A percentile compares a stretch with the other conserved stretches of the same genome.
These are phyloP conservation scores for Mus spicilegus DNA, from an alignment of 2,113 vertebrate species.

Conservation along the genomic window DNA sequence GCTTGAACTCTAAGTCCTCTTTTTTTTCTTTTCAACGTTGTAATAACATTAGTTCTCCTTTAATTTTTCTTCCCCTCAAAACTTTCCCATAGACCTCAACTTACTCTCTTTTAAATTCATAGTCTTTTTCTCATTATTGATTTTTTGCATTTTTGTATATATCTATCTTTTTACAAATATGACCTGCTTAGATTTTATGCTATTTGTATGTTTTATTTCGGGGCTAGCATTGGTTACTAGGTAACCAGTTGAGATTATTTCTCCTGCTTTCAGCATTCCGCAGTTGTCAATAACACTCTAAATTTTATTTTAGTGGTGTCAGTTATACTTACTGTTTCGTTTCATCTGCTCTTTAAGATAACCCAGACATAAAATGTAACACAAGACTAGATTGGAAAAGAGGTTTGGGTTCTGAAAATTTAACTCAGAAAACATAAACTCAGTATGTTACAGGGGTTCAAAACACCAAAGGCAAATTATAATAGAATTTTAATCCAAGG, in stretches of 20 bases:
- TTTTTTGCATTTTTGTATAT: no score
- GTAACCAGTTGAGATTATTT: not conserved
- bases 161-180: not conserved
- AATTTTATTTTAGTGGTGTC: not conserved
- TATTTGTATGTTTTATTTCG: not conserved
- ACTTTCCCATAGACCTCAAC: not conserved
- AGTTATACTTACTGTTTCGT: not conserved
- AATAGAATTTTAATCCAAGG: slow-evolving; percentile 3
- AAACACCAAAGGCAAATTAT: slow-evolving; percentile 7
- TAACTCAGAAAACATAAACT: slow-evolving; percentile 1
- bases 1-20: not conserved
- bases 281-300: not conserved
- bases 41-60: not conserved
- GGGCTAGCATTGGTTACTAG: not conserved
- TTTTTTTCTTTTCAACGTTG: not conserved
- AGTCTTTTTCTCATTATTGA: no score
- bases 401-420: not conserved
- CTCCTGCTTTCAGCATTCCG: not conserved
- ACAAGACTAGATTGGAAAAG: not conserved
- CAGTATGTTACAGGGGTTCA: not conserved
- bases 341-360: not conserved
- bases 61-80: not conserved
- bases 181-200: not conserved
- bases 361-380: not conserved
- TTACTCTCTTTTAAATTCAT: not conserved